A percentile compares a stretch with the other conserved stretches of the same genome.
These are phyloP conservation scores for Tetragonula carbonaria DNA, from an alignment of 2,888 invertebrate genomes.

Conservation along the genomic window DNA sequence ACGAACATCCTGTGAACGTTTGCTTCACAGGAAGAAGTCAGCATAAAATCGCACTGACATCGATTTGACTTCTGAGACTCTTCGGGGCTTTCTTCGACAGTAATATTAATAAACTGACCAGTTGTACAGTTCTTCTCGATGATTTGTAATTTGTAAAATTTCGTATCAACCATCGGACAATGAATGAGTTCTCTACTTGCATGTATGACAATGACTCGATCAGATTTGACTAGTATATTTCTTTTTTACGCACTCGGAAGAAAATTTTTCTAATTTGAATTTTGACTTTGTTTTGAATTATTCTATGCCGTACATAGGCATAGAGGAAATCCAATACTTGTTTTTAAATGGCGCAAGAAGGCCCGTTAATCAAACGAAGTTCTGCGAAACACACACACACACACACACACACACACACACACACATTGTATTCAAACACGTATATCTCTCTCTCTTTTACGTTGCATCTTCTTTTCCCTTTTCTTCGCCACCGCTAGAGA, in stretches of 20 bases:
- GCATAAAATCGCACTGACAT: neutral
- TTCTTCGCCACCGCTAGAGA: neutral
- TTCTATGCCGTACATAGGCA: too few species aligned
- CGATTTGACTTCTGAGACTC: neutral
- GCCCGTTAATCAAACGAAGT: neutral
- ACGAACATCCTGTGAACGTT: neutral
- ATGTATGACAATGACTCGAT: too few species aligned
- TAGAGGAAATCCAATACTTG: too few species aligned
- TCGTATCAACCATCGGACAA: neutral
- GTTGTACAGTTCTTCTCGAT: neutral
- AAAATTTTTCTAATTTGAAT: too few species aligned
- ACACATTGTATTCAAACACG: neutral
- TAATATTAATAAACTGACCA: neutral
- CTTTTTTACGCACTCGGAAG: too few species aligned
- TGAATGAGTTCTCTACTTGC: too few species aligned
- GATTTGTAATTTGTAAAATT: neutral
- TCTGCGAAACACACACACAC: neutral
- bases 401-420: neutral
- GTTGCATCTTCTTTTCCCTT: neutral
- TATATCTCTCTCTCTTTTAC: neutral
- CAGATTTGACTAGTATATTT: too few species aligned
- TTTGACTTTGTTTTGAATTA: too few species aligned
- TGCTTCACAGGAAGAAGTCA: neutral
- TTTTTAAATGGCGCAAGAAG: neutral
- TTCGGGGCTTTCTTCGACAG: neutral